Evolutionary conservation across 2,888 invertebrate species (phyloP), one percentile per base, ranked within the genome.

Genomic region (Pyrochroa serraticornis): DNA sequence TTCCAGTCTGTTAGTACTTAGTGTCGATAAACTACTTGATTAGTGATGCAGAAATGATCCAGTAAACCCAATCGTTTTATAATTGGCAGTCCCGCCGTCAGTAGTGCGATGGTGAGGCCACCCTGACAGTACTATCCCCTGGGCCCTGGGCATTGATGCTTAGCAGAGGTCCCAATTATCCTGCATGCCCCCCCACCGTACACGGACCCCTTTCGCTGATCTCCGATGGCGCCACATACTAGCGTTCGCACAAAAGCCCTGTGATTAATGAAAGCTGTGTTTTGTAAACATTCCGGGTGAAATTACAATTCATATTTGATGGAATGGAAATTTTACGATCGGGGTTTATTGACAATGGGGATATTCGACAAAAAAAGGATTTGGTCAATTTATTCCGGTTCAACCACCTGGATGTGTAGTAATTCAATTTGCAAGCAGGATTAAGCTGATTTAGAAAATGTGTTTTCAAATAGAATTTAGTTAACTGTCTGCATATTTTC

Each of bases 51-150:
- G 58, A 63, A 60, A 51, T 62, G 43, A 65, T 63, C 59, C 56
- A 37, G 55, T 47, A 49, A 62, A 64, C 54, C 51, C 58, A 62
- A 67, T 67, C 67, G 56, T 57, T 67, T 64, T 63, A 61, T 66
- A 67, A 67, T 66, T 66, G 67, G 58, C 56, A 55, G 46, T 61
- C 60, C 62, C 53, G 46, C 39, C 46, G 54, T 47, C 47, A 13
- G 32, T 35, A 31, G 49, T n/a, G n/a, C n/a, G 34, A 8, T 46
- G 36, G 10, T 8, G 14, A 44, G 45, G 48, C 44, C 61, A 46
- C 54, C 50, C 58, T 41, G 44, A 43, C 10, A n/a, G 39, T 46
- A 37, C 33, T 47, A 22, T 22, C 22, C 60, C 60, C 58, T 51
- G 38, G 46, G n/a, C n/a, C n/a, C n/a, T n/a, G n/a, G 52, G 60